Percentiles rank a stretch among this genome's conserved stretches.
Evolutionary conservation across 2,888 invertebrate species (phyloP).

Genomic region (Stenurella melanura): DNA sequence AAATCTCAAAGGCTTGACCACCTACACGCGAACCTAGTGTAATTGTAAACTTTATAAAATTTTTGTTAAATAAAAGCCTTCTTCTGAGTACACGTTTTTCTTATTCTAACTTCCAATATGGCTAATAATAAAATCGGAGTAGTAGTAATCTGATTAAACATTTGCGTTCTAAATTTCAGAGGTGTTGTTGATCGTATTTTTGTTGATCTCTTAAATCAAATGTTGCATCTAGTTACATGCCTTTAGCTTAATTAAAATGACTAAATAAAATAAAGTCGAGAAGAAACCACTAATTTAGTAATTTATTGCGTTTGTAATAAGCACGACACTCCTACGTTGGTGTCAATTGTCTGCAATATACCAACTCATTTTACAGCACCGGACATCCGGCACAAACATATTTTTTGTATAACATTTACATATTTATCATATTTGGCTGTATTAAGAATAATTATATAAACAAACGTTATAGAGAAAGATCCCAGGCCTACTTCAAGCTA

Average conservation of each 20-base stretch:
- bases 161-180: too few relatives aligned
- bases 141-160: too few relatives aligned
- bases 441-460: not conserved
- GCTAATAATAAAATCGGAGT: too few relatives aligned
- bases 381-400: conserved; percentile 32
- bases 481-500: too few relatives aligned
- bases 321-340: not conserved
- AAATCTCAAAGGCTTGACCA: too few relatives aligned
- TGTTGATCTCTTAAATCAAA: not conserved
- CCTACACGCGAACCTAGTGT: too few relatives aligned
- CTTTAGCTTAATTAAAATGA: not conserved
- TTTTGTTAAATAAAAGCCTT: too few relatives aligned
- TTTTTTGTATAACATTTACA: not conserved
- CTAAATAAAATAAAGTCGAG: not conserved
- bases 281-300: not conserved
- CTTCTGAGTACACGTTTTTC: too few relatives aligned
- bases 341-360: conserved; percentile 30
- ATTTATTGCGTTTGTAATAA: conserved; percentile 4
- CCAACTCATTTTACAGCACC: conserved; percentile 14
- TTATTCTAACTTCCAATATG: too few relatives aligned
- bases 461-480: too few relatives aligned
- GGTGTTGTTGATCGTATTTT: too few relatives aligned
- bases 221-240: not conserved
- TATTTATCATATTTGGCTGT: not conserved
- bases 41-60: too few relatives aligned